phyloP scores from a whole-genome alignment of 2,113 vertebrate species.

The Haliaeetus leucogaster region DNA sequence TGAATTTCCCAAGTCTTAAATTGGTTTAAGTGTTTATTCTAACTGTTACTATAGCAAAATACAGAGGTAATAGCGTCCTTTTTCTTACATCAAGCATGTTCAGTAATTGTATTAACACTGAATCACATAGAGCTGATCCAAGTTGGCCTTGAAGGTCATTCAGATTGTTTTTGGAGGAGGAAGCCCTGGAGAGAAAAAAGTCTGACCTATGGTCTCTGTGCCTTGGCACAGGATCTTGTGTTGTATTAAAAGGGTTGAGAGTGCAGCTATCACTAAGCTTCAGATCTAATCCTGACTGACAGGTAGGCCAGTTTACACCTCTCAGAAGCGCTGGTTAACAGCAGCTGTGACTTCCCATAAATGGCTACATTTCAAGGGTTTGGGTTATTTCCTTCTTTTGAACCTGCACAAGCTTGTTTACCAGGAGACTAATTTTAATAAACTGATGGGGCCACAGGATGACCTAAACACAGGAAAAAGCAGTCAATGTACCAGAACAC shows the following conservation, averaged over 20 bases:
- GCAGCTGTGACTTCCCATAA: background rate
- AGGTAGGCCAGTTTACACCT: background rate
- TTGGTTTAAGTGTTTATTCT: background rate
- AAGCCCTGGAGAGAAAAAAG: background rate
- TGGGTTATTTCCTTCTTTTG: background rate
- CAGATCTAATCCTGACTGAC: background rate
- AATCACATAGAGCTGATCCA: background rate
- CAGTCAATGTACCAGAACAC: accelerated
- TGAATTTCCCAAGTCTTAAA: background rate
- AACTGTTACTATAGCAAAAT: background rate
- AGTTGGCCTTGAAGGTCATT: background rate
- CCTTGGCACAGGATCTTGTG: background rate
- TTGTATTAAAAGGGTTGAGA: too few species aligned
- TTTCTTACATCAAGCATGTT: background rate
- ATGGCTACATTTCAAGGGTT: background rate
- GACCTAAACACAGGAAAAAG: background rate
- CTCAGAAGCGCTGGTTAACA: too few species aligned
- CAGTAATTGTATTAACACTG: background rate
- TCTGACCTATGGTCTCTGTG: background rate
- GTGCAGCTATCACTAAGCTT: background rate
- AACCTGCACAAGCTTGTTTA: background rate
- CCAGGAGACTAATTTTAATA: background rate
- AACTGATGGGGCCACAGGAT: background rate
- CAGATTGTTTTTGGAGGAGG: background rate
- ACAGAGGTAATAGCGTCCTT: background rate